These are phyloP conservation scores for Atta colombica DNA, from an alignment of 1,140 invertebrate species.

Conservation along the genomic window DNA sequence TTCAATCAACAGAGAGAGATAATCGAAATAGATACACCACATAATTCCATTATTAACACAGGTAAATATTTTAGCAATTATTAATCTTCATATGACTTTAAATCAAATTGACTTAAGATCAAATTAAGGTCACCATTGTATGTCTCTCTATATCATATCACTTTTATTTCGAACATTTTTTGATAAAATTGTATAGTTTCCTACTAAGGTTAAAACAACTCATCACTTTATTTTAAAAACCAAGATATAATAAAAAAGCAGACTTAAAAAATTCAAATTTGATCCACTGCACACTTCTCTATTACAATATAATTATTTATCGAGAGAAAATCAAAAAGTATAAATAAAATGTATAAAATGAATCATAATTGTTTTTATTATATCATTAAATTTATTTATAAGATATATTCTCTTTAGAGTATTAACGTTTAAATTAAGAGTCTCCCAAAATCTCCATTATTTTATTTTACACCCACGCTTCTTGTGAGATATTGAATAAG, in stretches of 20 bases:
- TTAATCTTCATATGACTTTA: too few species aligned
- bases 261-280: neutral
- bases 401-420: neutral
- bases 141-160: too few species aligned
- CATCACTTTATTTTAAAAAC: neutral
- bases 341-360: neutral
- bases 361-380: neutral
- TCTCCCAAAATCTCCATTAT: neutral
- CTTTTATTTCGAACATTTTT: too few species aligned
- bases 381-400: neutral
- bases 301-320: neutral
- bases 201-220: too few species aligned
- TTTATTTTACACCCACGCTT: neutral
- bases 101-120: too few species aligned
- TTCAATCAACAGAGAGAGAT: neutral
- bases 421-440: constrained; percentile 5
- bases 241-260: neutral
- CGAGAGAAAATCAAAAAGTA: neutral
- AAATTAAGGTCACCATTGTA: too few species aligned
- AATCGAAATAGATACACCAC: neutral
- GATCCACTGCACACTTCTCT: neutral
- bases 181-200: too few species aligned
- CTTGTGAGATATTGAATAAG: neutral
- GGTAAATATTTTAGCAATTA: too few species aligned
- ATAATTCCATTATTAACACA: too few species aligned